Evolutionary conservation across 2,797 vertebrate species (phyloP).

Genomic region (Sebastolobus altivelis): DNA sequence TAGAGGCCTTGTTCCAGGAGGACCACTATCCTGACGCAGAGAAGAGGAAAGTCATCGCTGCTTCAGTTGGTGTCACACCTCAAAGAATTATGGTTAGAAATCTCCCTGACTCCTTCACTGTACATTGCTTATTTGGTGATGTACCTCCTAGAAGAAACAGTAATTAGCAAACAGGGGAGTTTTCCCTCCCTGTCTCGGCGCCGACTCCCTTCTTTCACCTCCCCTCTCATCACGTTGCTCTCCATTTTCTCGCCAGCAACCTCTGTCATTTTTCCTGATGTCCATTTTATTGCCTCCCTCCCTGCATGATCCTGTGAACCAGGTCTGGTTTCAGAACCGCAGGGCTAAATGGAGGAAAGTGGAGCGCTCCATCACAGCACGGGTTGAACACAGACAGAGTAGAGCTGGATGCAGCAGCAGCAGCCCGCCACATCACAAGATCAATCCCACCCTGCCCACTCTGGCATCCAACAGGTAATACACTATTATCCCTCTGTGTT

Average conservation of each 20-base stretch:
- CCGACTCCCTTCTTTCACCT: background rate
- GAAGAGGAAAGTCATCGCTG: constrained; percentile 91
- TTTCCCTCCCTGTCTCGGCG: background rate
- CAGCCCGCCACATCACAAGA: constrained; percentile 44
- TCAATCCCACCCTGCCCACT: constrained; percentile 39
- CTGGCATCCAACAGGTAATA: constrained; percentile 61
- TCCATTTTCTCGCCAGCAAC: background rate
- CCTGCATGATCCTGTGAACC: constrained; percentile 26
- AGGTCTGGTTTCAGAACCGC: constrained; percentile 99
- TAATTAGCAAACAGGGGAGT: background rate
- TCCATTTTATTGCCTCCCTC: background rate
- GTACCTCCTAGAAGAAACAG: background rate
- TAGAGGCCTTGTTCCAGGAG: constrained; percentile 92
- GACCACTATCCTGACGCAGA: constrained; percentile 96
- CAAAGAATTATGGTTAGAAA: constrained; percentile 93
- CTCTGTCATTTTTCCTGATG: background rate
- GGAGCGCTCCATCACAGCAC: constrained; percentile 80
- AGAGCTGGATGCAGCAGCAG: constrained; percentile 27
- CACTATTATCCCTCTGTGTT: background rate
- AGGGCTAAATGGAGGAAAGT: constrained; percentile 94
- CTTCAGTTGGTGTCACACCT: constrained; percentile 92
- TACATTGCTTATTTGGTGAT: background rate
- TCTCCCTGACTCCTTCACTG: constrained; percentile 2
- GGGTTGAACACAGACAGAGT: constrained; percentile 66
- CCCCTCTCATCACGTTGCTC: background rate